Conservation (phyloP, 2,888 invertebrate genomes). For the Aphodius sticticus region DNA sequence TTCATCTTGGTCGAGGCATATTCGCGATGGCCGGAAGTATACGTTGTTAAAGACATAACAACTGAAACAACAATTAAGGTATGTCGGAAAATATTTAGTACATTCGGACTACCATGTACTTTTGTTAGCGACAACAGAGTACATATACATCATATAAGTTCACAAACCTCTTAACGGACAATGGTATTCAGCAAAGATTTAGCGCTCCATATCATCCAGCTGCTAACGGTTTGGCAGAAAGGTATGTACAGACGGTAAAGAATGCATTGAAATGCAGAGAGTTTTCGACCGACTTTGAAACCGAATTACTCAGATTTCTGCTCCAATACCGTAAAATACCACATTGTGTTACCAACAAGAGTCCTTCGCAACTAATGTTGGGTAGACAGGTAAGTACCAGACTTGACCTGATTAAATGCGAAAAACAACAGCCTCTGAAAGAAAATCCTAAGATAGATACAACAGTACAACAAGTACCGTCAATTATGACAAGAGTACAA, state of each 20-base stretch:
- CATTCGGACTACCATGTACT: conserved; percentile 45
- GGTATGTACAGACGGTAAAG: conserved; percentile 15
- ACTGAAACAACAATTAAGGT: conserved; percentile 36
- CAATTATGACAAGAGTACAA: conserved; percentile 12
- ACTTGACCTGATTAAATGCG: conserved; percentile 21
- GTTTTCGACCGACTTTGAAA: conserved; percentile 36
- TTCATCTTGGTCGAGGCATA: conserved; percentile 42
- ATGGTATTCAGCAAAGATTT: conserved; percentile 34
- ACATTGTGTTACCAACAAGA: conserved; percentile 39
- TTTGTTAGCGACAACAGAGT: conserved; percentile 47
- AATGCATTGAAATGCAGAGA: conserved; percentile 21
- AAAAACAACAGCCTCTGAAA: neutral
- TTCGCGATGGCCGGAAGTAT: conserved; percentile 43
- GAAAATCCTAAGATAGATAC: conserved; percentile 5
- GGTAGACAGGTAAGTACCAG: conserved; percentile 38
- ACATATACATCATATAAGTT: conserved; percentile 44
- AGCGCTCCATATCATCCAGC: conserved; percentile 27
- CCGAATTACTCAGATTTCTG: conserved; percentile 31
- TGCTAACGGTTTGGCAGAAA: conserved; percentile 21
- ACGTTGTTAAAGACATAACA: conserved; percentile 40
- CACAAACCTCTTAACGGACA: conserved; percentile 31
- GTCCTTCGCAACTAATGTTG: conserved; percentile 42
- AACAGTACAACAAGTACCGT: neutral
- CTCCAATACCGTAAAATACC: conserved; percentile 27
- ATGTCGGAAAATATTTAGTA: conserved; percentile 39